Percentiles rank a stretch among this genome's conserved stretches.
Conservation (phyloP, 2,888 invertebrate species). For the Dryocosmus kuriphilus region DNA sequence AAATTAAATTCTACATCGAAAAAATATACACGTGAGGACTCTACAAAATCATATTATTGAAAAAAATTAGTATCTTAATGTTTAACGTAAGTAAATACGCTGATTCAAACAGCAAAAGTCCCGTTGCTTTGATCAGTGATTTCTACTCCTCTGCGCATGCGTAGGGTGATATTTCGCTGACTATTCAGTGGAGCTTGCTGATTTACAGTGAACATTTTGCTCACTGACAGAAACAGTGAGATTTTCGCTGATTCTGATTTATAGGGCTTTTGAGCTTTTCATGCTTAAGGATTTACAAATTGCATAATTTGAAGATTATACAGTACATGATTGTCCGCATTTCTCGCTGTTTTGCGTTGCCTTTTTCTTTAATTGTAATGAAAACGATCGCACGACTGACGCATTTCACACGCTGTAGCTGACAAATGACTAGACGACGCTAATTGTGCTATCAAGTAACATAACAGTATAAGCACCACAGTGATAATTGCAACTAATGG, state of each 20-base stretch:
- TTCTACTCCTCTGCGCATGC: no score
- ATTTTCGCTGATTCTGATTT: no score
- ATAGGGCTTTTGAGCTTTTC: not conserved
- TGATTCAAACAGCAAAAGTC: no score
- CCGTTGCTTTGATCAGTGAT: not conserved
- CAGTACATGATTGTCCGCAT: not conserved
- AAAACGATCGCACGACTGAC: slow-evolving; percentile 62
- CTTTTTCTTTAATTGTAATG: slow-evolving; percentile 50
- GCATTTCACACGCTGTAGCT: slow-evolving; percentile 67
- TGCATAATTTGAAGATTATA: not conserved
- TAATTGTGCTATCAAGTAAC: slow-evolving; percentile 70
- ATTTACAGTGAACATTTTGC: no score
- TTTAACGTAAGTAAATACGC: no score
- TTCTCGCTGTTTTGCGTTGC: not conserved
- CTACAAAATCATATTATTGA: no score
- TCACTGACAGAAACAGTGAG: no score
- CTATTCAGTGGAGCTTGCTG: no score
- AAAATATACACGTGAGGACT: no score
- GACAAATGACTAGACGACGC: slow-evolving; percentile 60
- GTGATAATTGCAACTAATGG: slow-evolving; percentile 65
- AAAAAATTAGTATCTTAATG: no score
- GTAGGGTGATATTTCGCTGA: not conserved
- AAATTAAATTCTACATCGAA: no score
- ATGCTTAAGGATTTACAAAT: not conserved
- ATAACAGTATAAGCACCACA: slow-evolving; percentile 54